A percentile compares a stretch with the other conserved stretches of the same genome.
phyloP scores from a whole-genome alignment of 2,888 invertebrate species.

The Tenthredo notha region DNA sequence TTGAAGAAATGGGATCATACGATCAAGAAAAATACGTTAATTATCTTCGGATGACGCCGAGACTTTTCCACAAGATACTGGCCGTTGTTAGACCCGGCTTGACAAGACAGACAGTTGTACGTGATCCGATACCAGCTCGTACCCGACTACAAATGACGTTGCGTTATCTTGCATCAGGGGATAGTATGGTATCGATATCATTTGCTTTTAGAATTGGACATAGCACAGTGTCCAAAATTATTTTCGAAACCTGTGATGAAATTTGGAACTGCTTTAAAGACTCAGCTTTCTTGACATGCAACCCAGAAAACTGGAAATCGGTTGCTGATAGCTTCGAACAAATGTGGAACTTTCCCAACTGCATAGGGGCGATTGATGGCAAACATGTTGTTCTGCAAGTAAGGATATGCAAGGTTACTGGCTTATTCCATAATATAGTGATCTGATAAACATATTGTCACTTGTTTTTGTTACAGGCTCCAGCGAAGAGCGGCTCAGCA shows the following conservation, averaged over 20 bases:
- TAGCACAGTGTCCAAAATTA: constrained; percentile 55
- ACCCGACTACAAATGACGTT: constrained; percentile 57
- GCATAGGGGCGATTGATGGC: constrained; percentile 56
- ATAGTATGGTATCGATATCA: constrained; percentile 56
- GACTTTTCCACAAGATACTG: constrained; percentile 43
- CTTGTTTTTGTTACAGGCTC: constrained; percentile 56
- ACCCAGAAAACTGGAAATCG: constrained; percentile 53
- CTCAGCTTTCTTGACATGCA: constrained; percentile 47
- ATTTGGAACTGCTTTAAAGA: constrained; percentile 54
- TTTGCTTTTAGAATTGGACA: constrained; percentile 56
- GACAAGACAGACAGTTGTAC: constrained; percentile 25
- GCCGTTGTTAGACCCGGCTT: constrained; percentile 19
- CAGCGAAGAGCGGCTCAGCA: constrained; percentile 56
- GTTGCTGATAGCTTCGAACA: constrained; percentile 56
- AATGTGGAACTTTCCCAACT: constrained; percentile 58
- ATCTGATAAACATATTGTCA: constrained; percentile 18
- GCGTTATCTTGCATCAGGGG: constrained; percentile 57
- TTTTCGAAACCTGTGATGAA: constrained; percentile 55
- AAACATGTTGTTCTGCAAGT: constrained; percentile 56
- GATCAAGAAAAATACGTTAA: constrained; percentile 51
- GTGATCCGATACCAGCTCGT: constrained; percentile 44
- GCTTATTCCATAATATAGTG: constrained; percentile 9
- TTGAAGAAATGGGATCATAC: constrained; percentile 51
- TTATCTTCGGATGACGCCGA: constrained; percentile 53
- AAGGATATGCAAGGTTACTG: constrained; percentile 27